Evolutionary conservation across 2,797 vertebrate genomes (phyloP), one percentile per base, ranked within the genome.

Genomic region (Chelonia mydas): DNA sequence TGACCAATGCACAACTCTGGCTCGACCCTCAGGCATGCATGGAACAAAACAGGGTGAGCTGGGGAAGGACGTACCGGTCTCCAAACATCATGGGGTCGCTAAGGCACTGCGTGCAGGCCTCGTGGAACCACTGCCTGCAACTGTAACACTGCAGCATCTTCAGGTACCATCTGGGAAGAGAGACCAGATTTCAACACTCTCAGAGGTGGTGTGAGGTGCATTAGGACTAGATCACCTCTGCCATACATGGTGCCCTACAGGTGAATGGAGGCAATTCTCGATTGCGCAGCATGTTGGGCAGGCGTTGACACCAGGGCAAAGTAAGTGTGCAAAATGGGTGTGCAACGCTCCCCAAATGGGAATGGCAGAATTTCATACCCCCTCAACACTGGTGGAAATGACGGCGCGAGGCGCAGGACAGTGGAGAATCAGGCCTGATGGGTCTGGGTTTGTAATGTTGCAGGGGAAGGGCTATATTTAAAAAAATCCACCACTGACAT

Each of bases 121-220:
- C 99, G 0, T 99, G 99, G 97, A 99, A 99, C 99, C 99, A 99
- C 98, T 99, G 99, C 80, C 98, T 98, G 97, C 99, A 99, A 81
- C 98, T 98, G 95, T 98, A 99, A 86, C 99, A 99, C 97, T 99
- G 99, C 96, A 99, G 98, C 99, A 99, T 99, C 98, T 99, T 99
- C 96, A 99, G 98, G 97, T 99, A 99, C 99, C 99, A 99, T 92
- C 99, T 99, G 93, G 51, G 54, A 68, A 88, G 53, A 90, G 80
- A 93, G 86, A 91, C 49, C 74, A 50, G 8, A 87, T 37, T 7
- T 0, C 1, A 27, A 81, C 5, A 78, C 41, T 10, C 1, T 3
- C 51, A 28, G 84, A 74, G 61, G 57, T 3, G 45, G 25, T 83
- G 72, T 9, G 19, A 25, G 25, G 12, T 2, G 45, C 41, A 28